These are phyloP conservation scores for Pandemis cinnamomeana DNA, from an alignment of 2,888 invertebrate species.

Conservation along the genomic window DNA sequence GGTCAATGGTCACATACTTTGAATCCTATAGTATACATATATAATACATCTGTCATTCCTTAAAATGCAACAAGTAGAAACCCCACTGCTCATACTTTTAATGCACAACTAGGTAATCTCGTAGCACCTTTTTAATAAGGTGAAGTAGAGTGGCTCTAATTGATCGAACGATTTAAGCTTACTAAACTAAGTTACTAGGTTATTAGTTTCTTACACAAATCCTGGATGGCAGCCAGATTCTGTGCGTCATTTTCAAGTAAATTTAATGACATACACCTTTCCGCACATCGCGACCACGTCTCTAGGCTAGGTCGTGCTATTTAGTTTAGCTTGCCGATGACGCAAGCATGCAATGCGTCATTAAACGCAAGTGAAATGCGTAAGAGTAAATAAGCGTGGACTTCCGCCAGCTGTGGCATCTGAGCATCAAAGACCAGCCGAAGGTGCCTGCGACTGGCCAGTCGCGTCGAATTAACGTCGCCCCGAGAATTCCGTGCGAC, in stretches of 20 bases:
- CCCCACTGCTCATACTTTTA: too few relatives aligned
- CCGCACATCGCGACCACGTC: conserved; percentile 11
- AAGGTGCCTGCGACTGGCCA: conserved; percentile 25
- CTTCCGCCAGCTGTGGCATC: conserved; percentile 57
- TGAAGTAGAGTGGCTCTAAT: neutral
- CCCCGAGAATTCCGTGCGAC: conserved; percentile 54
- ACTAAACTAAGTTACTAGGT: neutral
- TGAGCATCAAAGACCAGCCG: conserved; percentile 45
- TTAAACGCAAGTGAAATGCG: conserved; percentile 31
- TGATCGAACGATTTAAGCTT: neutral
- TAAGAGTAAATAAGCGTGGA: conserved; percentile 51
- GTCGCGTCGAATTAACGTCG: conserved; percentile 58
- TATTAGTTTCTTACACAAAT: conserved; percentile 5
- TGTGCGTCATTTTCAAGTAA: conserved; percentile 23
- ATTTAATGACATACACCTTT: conserved; percentile 20
- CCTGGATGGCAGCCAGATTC: conserved; percentile 11
- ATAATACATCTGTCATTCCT: too few relatives aligned
- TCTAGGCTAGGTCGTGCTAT: conserved; percentile 36
- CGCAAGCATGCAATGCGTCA: conserved; percentile 53
- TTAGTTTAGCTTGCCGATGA: conserved; percentile 44
- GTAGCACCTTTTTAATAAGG: too few relatives aligned
- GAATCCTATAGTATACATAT: too few relatives aligned
- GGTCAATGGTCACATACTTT: too few relatives aligned
- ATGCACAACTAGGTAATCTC: too few relatives aligned
- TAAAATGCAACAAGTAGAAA: too few relatives aligned